Conservation (phyloP, 1,140 invertebrate species). For the Palaemon carinicauda region DNA sequence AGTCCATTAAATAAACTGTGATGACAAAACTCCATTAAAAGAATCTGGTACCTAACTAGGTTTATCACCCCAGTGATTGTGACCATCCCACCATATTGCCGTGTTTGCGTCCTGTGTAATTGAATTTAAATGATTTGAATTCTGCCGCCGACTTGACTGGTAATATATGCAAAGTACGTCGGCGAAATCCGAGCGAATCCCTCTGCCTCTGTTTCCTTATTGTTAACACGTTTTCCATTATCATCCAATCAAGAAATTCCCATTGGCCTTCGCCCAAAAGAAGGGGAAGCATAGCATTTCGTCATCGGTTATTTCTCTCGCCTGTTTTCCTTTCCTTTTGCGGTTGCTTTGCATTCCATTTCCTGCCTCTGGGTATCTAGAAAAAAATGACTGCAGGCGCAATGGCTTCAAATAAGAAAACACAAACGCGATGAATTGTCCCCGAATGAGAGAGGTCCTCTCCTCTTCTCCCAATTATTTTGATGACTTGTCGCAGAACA, state of each 20-base stretch:
- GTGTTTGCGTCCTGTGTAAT: constrained; percentile 38
- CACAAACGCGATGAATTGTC: background rate
- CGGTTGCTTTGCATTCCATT: no score
- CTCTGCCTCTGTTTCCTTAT: background rate
- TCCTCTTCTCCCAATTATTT: background rate
- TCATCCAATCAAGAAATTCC: background rate
- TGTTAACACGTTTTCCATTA: background rate
- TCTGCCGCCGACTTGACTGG: constrained; percentile 18
- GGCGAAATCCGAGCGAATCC: constrained; percentile 7
- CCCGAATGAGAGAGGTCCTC: background rate
- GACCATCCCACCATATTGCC: constrained; percentile 21
- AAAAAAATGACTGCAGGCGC: background rate
- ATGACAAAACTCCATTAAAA: background rate
- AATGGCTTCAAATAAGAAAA: background rate
- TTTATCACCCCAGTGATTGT: no score
- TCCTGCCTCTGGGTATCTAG: background rate
- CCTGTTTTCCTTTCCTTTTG: no score
- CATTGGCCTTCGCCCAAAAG: background rate
- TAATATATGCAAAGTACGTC: constrained; percentile 44
- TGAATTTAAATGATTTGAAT: constrained; percentile 52
- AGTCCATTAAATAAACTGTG: background rate
- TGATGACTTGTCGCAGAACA: constrained; percentile 23
- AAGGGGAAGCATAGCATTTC: background rate
- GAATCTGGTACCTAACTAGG: no score
- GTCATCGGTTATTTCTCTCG: no score